phyloP scores from a whole-genome alignment of 1,140 invertebrate genomes.

The Globodera ellingtonae region DNA sequence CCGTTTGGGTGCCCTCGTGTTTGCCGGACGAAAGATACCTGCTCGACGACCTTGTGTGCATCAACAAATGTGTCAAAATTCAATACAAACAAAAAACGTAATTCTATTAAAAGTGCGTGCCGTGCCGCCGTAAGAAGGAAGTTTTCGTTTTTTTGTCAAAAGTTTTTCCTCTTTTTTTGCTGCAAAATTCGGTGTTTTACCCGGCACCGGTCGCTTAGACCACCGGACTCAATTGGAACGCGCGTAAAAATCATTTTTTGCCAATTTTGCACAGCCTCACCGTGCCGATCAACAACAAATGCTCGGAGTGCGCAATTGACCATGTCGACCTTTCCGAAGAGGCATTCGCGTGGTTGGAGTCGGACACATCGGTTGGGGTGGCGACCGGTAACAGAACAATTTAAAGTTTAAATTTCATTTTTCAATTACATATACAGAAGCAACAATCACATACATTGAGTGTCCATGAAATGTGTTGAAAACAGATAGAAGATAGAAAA shows the following conservation, averaged over 20 bases:
- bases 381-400: conserved; percentile 16
- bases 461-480: background rate
- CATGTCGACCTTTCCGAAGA: conserved; percentile 33
- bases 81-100: conserved; percentile 20
- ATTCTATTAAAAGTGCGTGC: conserved; percentile 13
- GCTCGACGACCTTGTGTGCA: conserved; percentile 32
- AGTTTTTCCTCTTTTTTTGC: too few relatives aligned
- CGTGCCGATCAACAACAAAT: conserved; percentile 40
- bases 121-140: background rate
- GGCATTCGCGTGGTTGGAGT: conserved; percentile 28
- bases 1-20: conserved; percentile 8
- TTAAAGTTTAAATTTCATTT: background rate
- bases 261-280: background rate
- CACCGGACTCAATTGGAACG: background rate
- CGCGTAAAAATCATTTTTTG: background rate
- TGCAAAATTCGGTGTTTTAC: too few relatives aligned
- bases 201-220: too few relatives aligned
- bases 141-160: too few relatives aligned
- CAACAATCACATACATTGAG: background rate
- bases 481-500: too few relatives aligned
- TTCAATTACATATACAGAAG: background rate
- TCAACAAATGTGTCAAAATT: conserved; percentile 15
- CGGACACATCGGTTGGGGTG: conserved; percentile 29
- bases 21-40: conserved; percentile 25
- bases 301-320: conserved; percentile 34